Base-by-base conservation (phyloP, 2,113 vertebrate genomes). In the Heterotilapia buettikoferi region DNA sequence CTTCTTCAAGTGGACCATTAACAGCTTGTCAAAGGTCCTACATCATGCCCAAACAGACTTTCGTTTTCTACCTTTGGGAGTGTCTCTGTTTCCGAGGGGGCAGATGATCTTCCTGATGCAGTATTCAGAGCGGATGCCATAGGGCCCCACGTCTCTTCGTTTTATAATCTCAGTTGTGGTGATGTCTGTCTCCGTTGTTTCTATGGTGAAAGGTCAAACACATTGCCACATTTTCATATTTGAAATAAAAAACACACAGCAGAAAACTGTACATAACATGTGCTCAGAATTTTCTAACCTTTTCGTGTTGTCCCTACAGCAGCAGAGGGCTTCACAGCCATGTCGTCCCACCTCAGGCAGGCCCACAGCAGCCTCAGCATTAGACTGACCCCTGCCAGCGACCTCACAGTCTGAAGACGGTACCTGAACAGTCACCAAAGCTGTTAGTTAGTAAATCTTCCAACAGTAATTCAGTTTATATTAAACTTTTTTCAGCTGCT, bases 61-160 rank as follows among this genome's bases (percentile, higher is more conserved):
- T 85, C 95, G 18, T 52, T 19, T 78, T n/a, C 24, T 78, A 99
- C 99, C 99, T 98, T 99, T 99, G 0, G 98, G 98, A 83, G 97
- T 97, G 90, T 99, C 99, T 84, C 97, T 98, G 90, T 98, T 97
- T 84, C 98, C 98, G 40, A 99, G 97, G 63, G 99, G 99, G 88
- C 99, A 99, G 94, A 99, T 99, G 61, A 99, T 99, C 96, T 99
- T 99, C 88, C 99, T 96, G 94, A 99, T 97, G 93, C 99, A 99
- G 93, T 99, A 99, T 80, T 99, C 99, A 14, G 99, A 99, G 26
- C 98, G 97, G 94, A 99, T 99, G 83, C 98, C 98, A 1, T 98
- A 99, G 0, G 98, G 98, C 40, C 98, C 98, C 61, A 98, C 98
- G 40, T 99, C 99, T 94, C 98, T 96, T 31, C 99, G 95, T 79